phyloP scores from a whole-genome alignment of 2,113 vertebrate genomes.

The Sula dactylatra region DNA sequence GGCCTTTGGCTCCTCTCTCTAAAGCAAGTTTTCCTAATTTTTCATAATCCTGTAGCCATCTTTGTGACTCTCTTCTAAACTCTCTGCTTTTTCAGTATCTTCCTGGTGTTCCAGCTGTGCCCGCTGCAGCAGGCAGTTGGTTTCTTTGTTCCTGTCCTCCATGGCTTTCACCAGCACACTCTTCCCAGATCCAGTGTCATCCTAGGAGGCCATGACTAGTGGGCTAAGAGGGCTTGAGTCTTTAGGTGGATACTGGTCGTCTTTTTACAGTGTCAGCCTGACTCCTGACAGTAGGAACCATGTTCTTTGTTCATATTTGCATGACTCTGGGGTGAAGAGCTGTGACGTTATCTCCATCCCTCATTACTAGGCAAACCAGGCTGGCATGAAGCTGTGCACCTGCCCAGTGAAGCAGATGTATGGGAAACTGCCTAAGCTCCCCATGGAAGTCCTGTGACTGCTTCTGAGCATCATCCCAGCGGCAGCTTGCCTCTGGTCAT shows the following conservation, averaged over 20 bases:
- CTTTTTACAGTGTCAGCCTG: neutral
- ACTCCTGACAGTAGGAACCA: neutral
- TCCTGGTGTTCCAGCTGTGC: neutral
- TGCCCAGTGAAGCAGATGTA: fast-evolving
- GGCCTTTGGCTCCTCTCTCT: neutral
- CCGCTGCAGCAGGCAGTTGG: neutral
- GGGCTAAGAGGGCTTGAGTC: neutral
- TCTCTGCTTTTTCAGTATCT: neutral
- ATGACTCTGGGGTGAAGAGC: neutral
- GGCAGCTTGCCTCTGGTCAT: neutral
- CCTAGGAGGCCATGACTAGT: neutral
- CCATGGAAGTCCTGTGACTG: neutral
- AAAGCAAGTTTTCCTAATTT: neutral
- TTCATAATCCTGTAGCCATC: neutral
- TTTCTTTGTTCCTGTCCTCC: neutral
- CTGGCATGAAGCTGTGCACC: neutral
- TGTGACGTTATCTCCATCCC: neutral
- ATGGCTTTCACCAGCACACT: neutral
- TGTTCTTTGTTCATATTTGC: neutral
- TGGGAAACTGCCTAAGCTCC: neutral
- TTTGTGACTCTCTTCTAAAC: neutral
- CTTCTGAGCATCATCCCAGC: neutral
- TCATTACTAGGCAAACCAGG: neutral
- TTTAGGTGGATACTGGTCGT: neutral
- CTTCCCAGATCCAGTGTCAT: too few species aligned